A percentile compares a stretch with the other conserved stretches of the same genome.
These are phyloP conservation scores for Dendrolimus pini DNA, from an alignment of 2,888 invertebrate genomes.

Conservation along the genomic window DNA sequence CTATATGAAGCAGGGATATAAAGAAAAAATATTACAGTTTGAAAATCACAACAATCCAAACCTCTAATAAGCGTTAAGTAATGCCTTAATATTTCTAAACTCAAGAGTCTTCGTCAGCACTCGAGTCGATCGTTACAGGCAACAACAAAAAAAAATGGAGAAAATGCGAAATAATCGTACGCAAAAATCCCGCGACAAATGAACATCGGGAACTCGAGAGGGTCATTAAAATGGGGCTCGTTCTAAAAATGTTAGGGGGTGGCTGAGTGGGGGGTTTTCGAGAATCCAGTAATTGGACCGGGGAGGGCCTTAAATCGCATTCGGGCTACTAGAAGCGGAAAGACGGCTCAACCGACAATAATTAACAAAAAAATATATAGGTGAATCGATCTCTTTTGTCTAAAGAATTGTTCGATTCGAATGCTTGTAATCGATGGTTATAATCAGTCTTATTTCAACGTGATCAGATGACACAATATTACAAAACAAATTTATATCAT, in stretches of 20 bases:
- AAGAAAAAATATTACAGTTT: no score
- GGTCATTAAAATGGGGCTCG: conserved; percentile 73
- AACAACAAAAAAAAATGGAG: conserved; percentile 40
- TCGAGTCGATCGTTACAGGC: conserved; percentile 41
- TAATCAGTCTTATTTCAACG: no score
- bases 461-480: no score
- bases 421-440: not conserved
- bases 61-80: no score
- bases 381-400: conserved; percentile 64
- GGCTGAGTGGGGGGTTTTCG: conserved; percentile 53
- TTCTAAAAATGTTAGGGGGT: conserved; percentile 69
- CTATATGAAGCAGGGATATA: no score
- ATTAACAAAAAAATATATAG: conserved; percentile 74
- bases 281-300: conserved; percentile 74
- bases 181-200: conserved; percentile 72
- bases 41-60: no score
- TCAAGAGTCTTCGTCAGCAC: conserved; percentile 37
- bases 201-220: conserved; percentile 73
- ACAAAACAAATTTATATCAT: no score
- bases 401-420: not conserved
- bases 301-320: conserved; percentile 74
- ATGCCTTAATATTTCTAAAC: conserved; percentile 19
- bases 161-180: conserved; percentile 66
- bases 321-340: conserved; percentile 70
- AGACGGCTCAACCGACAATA: conserved; percentile 72